Evolutionary conservation across 2,888 invertebrate species (phyloP).

Genomic region (Aromia moschata): DNA sequence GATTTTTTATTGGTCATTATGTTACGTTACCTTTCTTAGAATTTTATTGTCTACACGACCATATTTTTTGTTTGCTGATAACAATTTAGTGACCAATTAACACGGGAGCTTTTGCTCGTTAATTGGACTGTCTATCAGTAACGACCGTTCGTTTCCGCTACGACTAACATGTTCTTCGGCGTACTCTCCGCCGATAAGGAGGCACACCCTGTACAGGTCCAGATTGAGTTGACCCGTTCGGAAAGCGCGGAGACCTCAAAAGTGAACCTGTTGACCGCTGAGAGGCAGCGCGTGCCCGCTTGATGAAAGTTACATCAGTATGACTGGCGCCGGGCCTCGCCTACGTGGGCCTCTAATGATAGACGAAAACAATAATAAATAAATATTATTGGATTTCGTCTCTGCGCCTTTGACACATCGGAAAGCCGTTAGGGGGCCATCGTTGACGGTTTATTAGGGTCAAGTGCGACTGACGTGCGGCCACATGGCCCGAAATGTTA

Average conservation of each 20-base stretch:
- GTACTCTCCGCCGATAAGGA: no score
- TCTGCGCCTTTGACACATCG: conserved; percentile 18
- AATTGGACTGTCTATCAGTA: no score
- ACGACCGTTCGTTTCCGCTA: no score
- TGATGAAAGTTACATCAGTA: conserved; percentile 57
- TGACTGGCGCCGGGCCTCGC: conserved; percentile 55
- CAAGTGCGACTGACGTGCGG: conserved; percentile 2
- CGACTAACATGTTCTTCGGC: no score
- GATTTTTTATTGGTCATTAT: no score
- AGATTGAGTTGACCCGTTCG: conserved; percentile 18
- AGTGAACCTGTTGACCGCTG: conserved; percentile 40
- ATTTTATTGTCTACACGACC: no score
- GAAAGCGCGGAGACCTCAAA: conserved; percentile 7
- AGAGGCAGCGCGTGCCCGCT: conserved; percentile 51
- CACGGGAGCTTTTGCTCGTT: no score
- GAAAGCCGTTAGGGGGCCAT: conserved; percentile 6
- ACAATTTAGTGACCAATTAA: no score
- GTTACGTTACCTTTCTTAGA: no score
- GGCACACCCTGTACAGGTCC: conserved; percentile 6
- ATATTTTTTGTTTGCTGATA: no score
- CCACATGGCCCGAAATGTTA: conserved; percentile 7
- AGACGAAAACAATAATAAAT: conserved; percentile 25
- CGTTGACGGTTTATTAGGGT: conserved; percentile 15
- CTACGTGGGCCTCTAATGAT: conserved; percentile 37
- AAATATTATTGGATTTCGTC: conserved; percentile 18